Evolutionary conservation across 64 coral and sea anemone species (phyloP).

Genomic region (Pachyseris speciosa): DNA sequence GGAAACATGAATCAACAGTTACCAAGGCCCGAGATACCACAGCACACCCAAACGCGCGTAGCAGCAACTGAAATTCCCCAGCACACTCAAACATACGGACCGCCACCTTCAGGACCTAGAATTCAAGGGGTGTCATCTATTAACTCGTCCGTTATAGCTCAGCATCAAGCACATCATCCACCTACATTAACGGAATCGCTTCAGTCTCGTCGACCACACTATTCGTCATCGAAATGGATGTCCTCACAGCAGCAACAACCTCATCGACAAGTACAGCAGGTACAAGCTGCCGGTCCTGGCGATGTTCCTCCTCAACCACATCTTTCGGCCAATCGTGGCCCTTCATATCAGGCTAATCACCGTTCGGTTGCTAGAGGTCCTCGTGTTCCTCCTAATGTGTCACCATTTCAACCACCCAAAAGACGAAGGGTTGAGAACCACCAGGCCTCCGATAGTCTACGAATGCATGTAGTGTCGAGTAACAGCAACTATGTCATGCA

Average conservation of each 20-base stretch:
- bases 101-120: not conserved
- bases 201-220: not conserved
- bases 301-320: not conserved
- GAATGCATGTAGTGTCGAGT: constrained; percentile 11
- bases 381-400: not conserved
- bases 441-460: not conserved
- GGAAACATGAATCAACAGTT: not conserved
- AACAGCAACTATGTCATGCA: constrained; percentile 19
- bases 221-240: not conserved
- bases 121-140: not conserved
- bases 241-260: not conserved
- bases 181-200: not conserved
- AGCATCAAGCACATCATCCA: not conserved
- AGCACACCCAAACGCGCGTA: not conserved
- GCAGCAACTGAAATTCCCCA: not conserved
- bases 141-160: not conserved
- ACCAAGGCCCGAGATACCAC: not conserved
- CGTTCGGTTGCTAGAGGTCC: not conserved
- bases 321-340: not conserved
- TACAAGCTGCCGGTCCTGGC: not conserved
- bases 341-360: not conserved
- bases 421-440: not conserved
- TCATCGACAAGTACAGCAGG: not conserved
- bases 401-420: not conserved
- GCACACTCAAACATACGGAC: not conserved